Evolutionary conservation across 2,113 vertebrate species (phyloP), one percentile per base, ranked within the genome.

Genomic region (Malurus elegans): DNA sequence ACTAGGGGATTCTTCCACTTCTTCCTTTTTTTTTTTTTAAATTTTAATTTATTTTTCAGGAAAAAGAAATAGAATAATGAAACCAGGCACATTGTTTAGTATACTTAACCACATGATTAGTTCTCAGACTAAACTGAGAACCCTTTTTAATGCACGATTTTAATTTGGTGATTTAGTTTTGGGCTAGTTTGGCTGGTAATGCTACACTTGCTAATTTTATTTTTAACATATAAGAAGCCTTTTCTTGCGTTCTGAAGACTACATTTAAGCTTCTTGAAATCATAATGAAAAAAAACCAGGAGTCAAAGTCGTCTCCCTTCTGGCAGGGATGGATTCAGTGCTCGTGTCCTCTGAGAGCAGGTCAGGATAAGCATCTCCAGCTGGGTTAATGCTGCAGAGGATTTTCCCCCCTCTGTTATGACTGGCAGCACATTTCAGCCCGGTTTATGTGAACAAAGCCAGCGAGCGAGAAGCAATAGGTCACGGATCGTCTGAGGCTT

Each of bases 381-480:
- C 86, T 84, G 86, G 79, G 54, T 95, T 91, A 94, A 25, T 70
- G 53, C 79, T 94, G 75, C 66, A 69, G 93, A 93, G 88, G 86
- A 95, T 93, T 95, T 95, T 92, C 0, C 18, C 4, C 78, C 42
- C 83, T 93, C 57, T 93, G 57, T 70, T 95, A 61, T 92, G 95
- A 95, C 34, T 95, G 93, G 72, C 95, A 96, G 86, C 6, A 4
- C 50, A 69, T 94, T 96, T 96, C 95, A 93, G 81, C 36, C 72
- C 78, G 80, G 57, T 86, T 96, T 97, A 79, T 90, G 88, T 51
- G 92, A 95, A 95, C 82, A 90, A 97, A 96, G 91, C 86, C 84
- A 70, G 92, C 1, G 2, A 95, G 79, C 3, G 17, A 88, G 90
- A 96, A 92, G 95, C 93, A 88, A 91, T 90, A 94, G 93, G 95